Conservation (phyloP, 2,888 invertebrate genomes). For the Anticlea derivata region DNA sequence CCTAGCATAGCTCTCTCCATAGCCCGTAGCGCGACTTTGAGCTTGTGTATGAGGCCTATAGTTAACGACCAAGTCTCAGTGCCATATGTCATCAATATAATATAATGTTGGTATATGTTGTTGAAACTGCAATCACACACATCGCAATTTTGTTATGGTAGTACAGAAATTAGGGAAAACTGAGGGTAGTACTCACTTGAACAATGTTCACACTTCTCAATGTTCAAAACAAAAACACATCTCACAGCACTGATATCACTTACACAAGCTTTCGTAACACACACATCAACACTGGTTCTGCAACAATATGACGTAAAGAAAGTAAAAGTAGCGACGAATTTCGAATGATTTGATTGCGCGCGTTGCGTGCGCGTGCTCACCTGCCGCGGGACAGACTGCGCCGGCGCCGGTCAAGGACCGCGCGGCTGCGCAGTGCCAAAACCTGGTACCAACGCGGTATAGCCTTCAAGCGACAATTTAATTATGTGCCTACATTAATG, state of each 20-base stretch:
- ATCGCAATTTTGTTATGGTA: no score
- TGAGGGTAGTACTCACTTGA: slow-evolving; percentile 27
- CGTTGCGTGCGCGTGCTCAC: slow-evolving; percentile 32
- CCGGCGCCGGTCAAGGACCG: slow-evolving; percentile 69
- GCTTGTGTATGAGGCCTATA: no score
- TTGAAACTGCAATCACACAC: no score
- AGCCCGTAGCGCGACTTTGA: no score
- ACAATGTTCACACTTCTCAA: neutral
- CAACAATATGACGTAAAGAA: slow-evolving; percentile 47
- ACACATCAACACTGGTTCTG: slow-evolving; percentile 6
- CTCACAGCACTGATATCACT: slow-evolving; percentile 17
- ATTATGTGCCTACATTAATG: no score
- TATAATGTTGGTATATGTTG: no score
- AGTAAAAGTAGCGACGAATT: slow-evolving; percentile 55
- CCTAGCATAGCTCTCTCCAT: no score
- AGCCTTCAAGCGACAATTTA: neutral
- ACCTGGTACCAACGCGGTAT: neutral
- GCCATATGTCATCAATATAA: no score
- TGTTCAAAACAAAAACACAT: slow-evolving; percentile 20
- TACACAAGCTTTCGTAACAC: slow-evolving; percentile 32
- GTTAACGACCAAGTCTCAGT: no score
- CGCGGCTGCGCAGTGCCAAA: slow-evolving; percentile 17
- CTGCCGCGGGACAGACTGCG: slow-evolving; percentile 35
- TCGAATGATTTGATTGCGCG: slow-evolving; percentile 43
- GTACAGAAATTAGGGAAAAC: neutral